A percentile compares a stretch with the other conserved stretches of the same genome.
phyloP scores from a whole-genome alignment of 2,888 invertebrate species.

The Zygogramma bicolorata region DNA sequence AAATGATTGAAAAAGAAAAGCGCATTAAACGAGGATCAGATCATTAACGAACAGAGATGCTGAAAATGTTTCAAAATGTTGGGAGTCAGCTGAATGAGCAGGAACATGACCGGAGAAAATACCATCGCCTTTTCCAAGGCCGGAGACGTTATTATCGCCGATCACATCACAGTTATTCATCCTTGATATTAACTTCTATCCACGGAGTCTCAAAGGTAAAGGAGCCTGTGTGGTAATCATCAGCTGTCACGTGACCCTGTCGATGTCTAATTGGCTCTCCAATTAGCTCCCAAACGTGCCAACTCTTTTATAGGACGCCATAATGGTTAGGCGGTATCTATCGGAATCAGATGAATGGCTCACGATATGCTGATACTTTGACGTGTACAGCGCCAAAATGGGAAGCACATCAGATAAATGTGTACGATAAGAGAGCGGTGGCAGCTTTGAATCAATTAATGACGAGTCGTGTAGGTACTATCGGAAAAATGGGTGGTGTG shows the following conservation, averaged over 20 bases:
- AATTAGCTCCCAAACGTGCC: constrained; percentile 48
- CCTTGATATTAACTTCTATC: constrained; percentile 3
- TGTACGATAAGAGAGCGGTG: constrained; percentile 28
- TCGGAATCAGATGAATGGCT: constrained; percentile 41
- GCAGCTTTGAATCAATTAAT: constrained; percentile 39
- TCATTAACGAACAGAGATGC: neutral
- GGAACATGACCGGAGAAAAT: neutral
- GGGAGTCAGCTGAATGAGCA: neutral
- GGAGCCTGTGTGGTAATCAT: constrained; percentile 18
- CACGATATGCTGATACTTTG: constrained; percentile 40
- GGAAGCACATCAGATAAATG: constrained; percentile 41
- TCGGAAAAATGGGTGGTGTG: neutral
- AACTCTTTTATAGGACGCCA: constrained; percentile 45
- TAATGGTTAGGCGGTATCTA: constrained; percentile 43
- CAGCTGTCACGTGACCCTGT: constrained; percentile 34
- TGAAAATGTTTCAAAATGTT: neutral
- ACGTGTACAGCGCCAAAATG: constrained; percentile 37
- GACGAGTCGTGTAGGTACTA: neutral
- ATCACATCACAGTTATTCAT: neutral
- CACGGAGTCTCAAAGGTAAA: constrained; percentile 14
- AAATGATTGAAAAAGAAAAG: too few species aligned
- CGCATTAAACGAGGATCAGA: too few species aligned
- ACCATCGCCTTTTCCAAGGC: neutral
- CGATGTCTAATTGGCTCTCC: constrained; percentile 45
- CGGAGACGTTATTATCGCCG: neutral